Evolutionary conservation across 2,797 vertebrate genomes (phyloP), one percentile per base, ranked within the genome.

Genomic region (Neoniphon sammara): DNA sequence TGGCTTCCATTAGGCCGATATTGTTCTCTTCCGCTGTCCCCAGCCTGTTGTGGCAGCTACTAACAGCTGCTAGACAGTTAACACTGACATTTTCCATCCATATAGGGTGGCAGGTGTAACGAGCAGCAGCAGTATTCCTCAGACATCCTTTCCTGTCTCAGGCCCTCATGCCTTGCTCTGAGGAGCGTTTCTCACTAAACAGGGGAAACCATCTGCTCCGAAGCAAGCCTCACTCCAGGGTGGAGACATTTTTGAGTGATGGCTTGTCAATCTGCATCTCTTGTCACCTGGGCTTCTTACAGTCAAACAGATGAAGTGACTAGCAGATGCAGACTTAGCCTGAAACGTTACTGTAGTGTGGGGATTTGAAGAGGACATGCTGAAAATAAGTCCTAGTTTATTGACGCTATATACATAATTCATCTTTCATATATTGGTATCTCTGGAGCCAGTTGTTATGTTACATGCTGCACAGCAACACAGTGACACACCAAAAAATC

Each of bases 101-200:
- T 73, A 69, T 79, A 56, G 2, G 42, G 4, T 75, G 76, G 57
- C 81, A 77, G 76, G 30, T 73, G 56, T 70, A 86, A 85, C 15
- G 1, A 75, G 76, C 61, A 23, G 70, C 70, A 23, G 70, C 67
- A 14, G 9, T 58, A 61, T 17, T 77, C 56, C 61, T 34, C 52
- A 4, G 74, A 70, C 64, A 75, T 52, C 0, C 0, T 27, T n/a
- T 73, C n/a, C 73, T 47, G 23, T 68, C 80, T 74, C n/a, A 3
- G 54, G 63, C 74, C 47, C 61, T 46, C 64, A 57, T 27, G 59
- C 12, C 42, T n/a, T 17, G 7, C 55, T 68, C 17, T 27, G 47
- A 57, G 62, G 12, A 76, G 49, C 4, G 2, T 57, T 78, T 69
- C 66, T 78, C 72, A 0, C 14, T 76, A 56, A 71, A 55, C 2